Percentiles rank a stretch among this genome's conserved stretches.
These are phyloP conservation scores for Onychorhynchus coronatus DNA, from an alignment of 2,113 vertebrate genomes.

Conservation along the genomic window DNA sequence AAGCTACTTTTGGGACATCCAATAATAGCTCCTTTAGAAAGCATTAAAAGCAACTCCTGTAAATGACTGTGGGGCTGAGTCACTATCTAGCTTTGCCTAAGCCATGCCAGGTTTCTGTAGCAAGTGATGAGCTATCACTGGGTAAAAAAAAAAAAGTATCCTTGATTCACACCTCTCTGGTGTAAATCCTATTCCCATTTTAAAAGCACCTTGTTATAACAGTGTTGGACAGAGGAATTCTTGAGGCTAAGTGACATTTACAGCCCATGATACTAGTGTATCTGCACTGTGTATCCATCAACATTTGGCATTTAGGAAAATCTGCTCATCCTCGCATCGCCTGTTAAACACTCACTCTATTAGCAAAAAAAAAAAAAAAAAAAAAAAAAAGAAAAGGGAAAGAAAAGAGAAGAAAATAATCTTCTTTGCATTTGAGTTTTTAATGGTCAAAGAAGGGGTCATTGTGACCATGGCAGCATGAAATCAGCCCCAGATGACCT, in stretches of 20 bases:
- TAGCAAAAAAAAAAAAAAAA: not conserved
- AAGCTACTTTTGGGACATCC: constrained; percentile 26
- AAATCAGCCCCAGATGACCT: constrained; percentile 32
- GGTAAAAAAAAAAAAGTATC: not conserved
- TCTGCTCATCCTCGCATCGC: constrained; percentile 49
- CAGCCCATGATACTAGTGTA: constrained; percentile 54
- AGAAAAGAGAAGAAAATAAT: not conserved
- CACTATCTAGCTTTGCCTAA: constrained; percentile 7
- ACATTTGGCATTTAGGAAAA: constrained; percentile 68
- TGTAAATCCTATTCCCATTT: constrained; percentile 57
- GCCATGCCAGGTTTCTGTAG: constrained; percentile 57
- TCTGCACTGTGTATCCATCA: constrained; percentile 55
- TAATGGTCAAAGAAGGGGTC: not conserved
- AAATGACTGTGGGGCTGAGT: constrained; percentile 15
- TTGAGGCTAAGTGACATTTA: constrained; percentile 66
- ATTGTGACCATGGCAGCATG: not conserved
- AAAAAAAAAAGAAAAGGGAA: rapidly evolving
- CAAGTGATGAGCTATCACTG: constrained; percentile 42
- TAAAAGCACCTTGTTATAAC: constrained; percentile 64
- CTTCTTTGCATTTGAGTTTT: not conserved
- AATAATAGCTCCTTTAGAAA: constrained; percentile 6
- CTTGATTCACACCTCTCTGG: constrained; percentile 53
- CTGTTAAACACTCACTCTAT: constrained; percentile 47
- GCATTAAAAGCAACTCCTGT: not conserved
- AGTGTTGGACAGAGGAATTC: constrained; percentile 62